Evolutionary conservation across 2,888 invertebrate species (phyloP).

Genomic region (Neria commutata): DNA sequence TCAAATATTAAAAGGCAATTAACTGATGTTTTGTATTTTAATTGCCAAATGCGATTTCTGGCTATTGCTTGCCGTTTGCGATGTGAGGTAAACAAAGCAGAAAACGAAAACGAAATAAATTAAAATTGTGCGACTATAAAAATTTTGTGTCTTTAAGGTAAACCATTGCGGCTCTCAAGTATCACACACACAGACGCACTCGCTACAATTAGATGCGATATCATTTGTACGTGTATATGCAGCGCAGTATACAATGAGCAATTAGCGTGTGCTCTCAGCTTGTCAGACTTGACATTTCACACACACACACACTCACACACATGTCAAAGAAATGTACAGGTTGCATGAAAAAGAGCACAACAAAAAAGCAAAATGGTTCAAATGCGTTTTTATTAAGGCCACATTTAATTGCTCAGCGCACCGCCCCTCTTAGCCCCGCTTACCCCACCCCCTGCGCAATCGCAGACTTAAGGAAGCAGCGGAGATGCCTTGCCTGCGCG

Average conservation of each 20-base stretch:
- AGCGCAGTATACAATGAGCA: slow-evolving; percentile 1
- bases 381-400: slow-evolving; percentile 48
- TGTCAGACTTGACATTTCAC: slow-evolving; percentile 8
- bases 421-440: too few relatives aligned
- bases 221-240: too few relatives aligned
- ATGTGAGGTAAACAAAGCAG: too few relatives aligned
- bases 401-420: slow-evolving; percentile 47
- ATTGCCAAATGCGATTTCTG: not conserved
- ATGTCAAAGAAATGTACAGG: too few relatives aligned
- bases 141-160: too few relatives aligned
- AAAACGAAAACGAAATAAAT: too few relatives aligned
- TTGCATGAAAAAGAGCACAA: slow-evolving; percentile 16
- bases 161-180: too few relatives aligned
- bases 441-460: too few relatives aligned
- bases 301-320: slow-evolving; percentile 7
- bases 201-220: too few relatives aligned
- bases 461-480: not conserved
- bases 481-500: not conserved
- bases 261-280: not conserved
- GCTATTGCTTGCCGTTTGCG: not conserved
- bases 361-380: slow-evolving; percentile 10
- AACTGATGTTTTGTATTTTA: slow-evolving; percentile 5
- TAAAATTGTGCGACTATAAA: too few relatives aligned
- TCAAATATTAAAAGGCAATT: slow-evolving; percentile 12
- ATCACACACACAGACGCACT: too few relatives aligned